These are phyloP conservation scores for Amorpha juglandis DNA, from an alignment of 2,888 invertebrate species.

Conservation along the genomic window DNA sequence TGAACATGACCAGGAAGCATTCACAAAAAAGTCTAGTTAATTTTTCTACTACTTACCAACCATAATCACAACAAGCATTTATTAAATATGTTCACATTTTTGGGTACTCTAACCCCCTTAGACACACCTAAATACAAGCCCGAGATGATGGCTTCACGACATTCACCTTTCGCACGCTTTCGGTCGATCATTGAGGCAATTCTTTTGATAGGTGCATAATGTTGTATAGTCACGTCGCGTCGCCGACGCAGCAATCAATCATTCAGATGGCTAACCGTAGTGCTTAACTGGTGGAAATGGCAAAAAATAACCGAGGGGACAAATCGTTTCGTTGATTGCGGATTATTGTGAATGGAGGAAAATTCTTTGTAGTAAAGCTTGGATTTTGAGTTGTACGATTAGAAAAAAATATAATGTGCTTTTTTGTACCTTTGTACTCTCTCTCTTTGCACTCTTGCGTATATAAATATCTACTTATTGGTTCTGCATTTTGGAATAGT, in stretches of 20 bases:
- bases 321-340: conserved; percentile 4
- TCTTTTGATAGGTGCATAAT: conserved; percentile 33
- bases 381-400: background rate
- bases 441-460: too few species aligned
- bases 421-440: too few species aligned
- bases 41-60: background rate
- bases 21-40: too few species aligned
- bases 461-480: too few species aligned
- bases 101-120: background rate
- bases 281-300: conserved; percentile 23
- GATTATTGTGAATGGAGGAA: background rate
- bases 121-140: conserved; percentile 9
- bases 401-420: background rate
- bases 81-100: background rate
- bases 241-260: conserved; percentile 25
- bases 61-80: background rate
- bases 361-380: background rate
- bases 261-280: conserved; percentile 23
- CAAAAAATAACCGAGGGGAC: conserved; percentile 15
- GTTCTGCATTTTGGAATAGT: too few species aligned
- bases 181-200: conserved; percentile 30
- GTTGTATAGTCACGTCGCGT: conserved; percentile 26
- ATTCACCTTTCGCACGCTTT: conserved; percentile 37
- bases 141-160: conserved; percentile 26
- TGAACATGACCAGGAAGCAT: too few species aligned